Conservation (phyloP, 2,113 vertebrate genomes). For the Crypturellus undulatus region DNA sequence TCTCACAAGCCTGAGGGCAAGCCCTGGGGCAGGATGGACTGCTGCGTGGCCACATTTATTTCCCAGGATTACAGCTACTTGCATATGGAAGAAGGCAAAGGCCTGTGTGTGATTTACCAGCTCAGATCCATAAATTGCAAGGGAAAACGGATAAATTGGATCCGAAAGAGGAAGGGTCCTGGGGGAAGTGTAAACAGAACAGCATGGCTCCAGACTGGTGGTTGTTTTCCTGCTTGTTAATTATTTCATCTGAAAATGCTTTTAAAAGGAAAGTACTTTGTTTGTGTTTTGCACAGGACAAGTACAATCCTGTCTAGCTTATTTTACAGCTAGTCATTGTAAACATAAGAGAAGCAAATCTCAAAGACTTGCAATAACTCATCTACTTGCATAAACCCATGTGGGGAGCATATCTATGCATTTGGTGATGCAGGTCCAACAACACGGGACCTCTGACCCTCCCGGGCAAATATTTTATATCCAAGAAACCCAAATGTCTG, state of each 20-base stretch:
- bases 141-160: neutral
- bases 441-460: accelerated
- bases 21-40: too few species aligned
- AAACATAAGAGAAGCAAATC: neutral
- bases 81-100: accelerated
- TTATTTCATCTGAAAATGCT: slow-evolving; percentile 3
- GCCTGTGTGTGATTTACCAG: neutral
- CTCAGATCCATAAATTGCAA: neutral
- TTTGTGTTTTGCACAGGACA: neutral
- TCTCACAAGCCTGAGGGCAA: neutral
- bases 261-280: neutral
- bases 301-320: neutral
- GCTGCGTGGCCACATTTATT: neutral
- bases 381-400: neutral
- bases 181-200: neutral
- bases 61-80: neutral
- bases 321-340: neutral
- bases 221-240: neutral
- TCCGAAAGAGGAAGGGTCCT: neutral
- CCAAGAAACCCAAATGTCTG: neutral
- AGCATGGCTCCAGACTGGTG: neutral
- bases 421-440: neutral
- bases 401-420: neutral
- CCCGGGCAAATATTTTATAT: neutral
- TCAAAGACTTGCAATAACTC: neutral